Evolutionary conservation across 30 jellyfish, hydroid and myxozoan species (phyloP).

Genomic region (Rhopilema esculentum): DNA sequence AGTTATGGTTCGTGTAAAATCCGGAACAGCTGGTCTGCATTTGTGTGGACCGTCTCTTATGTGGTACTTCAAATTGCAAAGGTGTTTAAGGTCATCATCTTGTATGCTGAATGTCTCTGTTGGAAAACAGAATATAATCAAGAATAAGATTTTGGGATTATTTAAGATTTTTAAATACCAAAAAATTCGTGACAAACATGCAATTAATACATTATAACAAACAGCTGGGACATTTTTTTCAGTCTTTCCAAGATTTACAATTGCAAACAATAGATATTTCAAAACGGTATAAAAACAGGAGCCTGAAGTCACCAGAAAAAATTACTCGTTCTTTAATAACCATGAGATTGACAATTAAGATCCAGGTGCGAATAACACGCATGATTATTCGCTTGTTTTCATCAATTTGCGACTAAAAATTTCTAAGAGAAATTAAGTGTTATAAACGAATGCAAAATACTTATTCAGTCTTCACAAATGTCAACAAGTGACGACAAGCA

Average conservation of each 20-base stretch:
- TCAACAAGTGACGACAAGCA: too few species aligned
- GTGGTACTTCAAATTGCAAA: conserved; percentile 44
- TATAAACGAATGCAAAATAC: conserved; percentile 44
- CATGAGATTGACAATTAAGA: too few species aligned
- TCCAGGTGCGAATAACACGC: too few species aligned
- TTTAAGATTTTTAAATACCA: too few species aligned
- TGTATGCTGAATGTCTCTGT: conserved; percentile 47
- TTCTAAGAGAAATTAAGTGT: conserved; percentile 29
- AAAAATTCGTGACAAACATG: too few species aligned
- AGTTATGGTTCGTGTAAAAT: conserved; percentile 48
- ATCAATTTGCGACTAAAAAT: conserved; percentile 19
- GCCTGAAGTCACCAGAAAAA: too few species aligned
- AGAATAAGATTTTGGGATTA: too few species aligned
- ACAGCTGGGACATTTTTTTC: conserved; percentile 71
- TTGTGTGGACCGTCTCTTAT: conserved; percentile 1
- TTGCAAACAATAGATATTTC: too few species aligned
- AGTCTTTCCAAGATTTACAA: too few species aligned
- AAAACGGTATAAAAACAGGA: too few species aligned
- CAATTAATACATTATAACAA: too few species aligned
- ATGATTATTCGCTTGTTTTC: conserved; percentile 26
- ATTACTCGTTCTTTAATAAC: too few species aligned
- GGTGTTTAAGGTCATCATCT: conserved; percentile 37
- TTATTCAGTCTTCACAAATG: conserved; percentile 52
- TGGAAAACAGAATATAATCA: neutral
- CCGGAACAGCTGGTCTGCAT: conserved; percentile 68